Evolutionary conservation across 2,113 vertebrate genomes (phyloP), one percentile per base, ranked within the genome.

Genomic region (Silurus asotus): DNA sequence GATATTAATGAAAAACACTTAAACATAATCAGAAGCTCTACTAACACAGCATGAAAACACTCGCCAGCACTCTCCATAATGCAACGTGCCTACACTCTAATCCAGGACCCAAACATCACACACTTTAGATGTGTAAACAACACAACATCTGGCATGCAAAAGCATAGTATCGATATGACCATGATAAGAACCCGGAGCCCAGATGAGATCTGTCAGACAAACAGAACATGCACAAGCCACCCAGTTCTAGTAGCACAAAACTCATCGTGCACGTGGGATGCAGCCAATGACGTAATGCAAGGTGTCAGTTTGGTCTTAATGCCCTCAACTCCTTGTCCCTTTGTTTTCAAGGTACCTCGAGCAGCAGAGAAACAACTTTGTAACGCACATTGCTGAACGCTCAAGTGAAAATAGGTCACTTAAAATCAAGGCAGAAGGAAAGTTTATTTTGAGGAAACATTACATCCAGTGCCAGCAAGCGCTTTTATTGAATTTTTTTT

Each of bases 241-340:
- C 74, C 87, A 86, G 85, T 90, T 85, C 72, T 77, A 64, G 77
- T 48, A 56, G 86, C 81, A 87, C 69, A 88, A 91, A 76, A 55
- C 89, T 82, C 58, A 88, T 53, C 89, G 90, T 90, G 82, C 94
- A 94, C 93, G 88, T 93, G 95, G 94, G 93, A 92, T 90, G 82
- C 8, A 87, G 25, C 59, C 85, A 53, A 89, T 92, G 91, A 93
- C 82, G 91, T 92, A 90, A 92, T 90, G 87, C 89, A 87, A 89
- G 62, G 83, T 64, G 78, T 72, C 81, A 81, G 56, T 75, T 37
- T 72, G 72, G 45, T 85, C 79, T 25, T 19, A 58, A 88, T 67
- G 79, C 28, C 59, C 70, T 76, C 48, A 89, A 90, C 83, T 84
- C 83, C 62, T 79, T 78, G 6, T 62, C 74, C 28, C 20, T 89